Base-by-base conservation (phyloP, 2,113 vertebrate genomes). In the Ammospiza nelsoni region DNA sequence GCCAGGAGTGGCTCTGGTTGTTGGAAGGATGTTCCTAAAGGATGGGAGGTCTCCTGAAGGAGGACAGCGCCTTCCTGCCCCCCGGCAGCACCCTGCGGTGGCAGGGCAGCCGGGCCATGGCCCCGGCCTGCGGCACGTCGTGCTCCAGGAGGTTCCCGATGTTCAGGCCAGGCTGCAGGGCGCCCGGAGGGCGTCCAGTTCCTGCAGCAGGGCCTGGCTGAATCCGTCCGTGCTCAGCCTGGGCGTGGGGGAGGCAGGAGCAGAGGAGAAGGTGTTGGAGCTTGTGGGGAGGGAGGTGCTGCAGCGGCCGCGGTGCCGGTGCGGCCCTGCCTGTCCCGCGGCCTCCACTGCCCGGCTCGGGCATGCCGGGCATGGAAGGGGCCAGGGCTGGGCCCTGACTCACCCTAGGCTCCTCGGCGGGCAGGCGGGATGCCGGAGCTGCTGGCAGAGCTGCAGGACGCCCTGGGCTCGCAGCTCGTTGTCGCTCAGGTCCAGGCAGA, bases 401-500 rank as follows among this genome's bases (percentile, higher is more conserved):
- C 41, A 95, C 67, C 94, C 95, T 58, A 96, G 63, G 21, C 39
- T 27, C 76, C 1, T 44, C 76, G 95, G 80, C 0, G 8, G 27
- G 84, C 92, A 92, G 81, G 84, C 1, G 1, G 75, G 68, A 23
- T 77, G 87, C 37, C 4, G 41, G 27, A 95, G 87, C 41, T 91
- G 84, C 77, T 17, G 94, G 89, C 85, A 95, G 51, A 94, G 92
- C 51, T 84, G 90, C 69, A 77, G 84, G 73, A 87, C 0, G 0
- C 73, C 43, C 0, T 29, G 46, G 0, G 73, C 39, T 62, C 55
- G 81, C 88, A 95, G 84, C 15, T 94, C 46, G 0, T 69, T 93
- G 65, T 93, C 87, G 1, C 90, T 95, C 41, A 91, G 92, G 73
- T 87, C 73, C 81, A 95, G 81, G 84, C 84, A 93, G 65, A 29